phyloP scores from a whole-genome alignment of 1,140 invertebrate species.

The Brachionus rubens region DNA sequence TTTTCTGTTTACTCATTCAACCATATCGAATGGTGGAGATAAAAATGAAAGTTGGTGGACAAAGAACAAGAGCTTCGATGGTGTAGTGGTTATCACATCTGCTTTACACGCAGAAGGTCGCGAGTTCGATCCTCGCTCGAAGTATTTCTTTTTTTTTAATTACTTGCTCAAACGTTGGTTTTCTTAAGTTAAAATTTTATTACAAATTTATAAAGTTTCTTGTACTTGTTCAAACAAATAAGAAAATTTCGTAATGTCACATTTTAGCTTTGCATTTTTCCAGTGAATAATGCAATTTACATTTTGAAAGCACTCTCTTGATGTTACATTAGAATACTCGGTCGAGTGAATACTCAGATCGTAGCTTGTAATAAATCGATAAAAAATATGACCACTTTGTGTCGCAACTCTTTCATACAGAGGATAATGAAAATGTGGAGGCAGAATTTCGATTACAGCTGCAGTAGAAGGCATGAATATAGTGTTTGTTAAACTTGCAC shows the following conservation, averaged over 20 bases:
- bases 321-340: not conserved
- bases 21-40: too few relatives aligned
- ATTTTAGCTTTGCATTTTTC: not conserved
- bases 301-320: not conserved
- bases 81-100: too few relatives aligned
- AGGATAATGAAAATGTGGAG: constrained; percentile 22
- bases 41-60: too few relatives aligned
- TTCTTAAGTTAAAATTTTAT: too few relatives aligned
- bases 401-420: not conserved
- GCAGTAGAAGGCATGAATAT: constrained; percentile 6
- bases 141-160: too few relatives aligned
- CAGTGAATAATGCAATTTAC: not conserved
- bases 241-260: constrained; percentile 10
- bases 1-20: too few relatives aligned
- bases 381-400: constrained; percentile 26
- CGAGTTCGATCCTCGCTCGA: too few relatives aligned
- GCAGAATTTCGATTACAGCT: not conserved
- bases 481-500: not conserved
- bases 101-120: too few relatives aligned
- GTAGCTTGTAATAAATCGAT: not conserved
- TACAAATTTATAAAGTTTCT: not conserved
- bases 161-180: too few relatives aligned
- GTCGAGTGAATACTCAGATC: not conserved
- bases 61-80: too few relatives aligned
- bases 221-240: not conserved